A percentile compares a stretch with the other conserved stretches of the same genome.
Evolutionary conservation across 1,140 invertebrate genomes (phyloP).

Genomic region (Solen grandis): DNA sequence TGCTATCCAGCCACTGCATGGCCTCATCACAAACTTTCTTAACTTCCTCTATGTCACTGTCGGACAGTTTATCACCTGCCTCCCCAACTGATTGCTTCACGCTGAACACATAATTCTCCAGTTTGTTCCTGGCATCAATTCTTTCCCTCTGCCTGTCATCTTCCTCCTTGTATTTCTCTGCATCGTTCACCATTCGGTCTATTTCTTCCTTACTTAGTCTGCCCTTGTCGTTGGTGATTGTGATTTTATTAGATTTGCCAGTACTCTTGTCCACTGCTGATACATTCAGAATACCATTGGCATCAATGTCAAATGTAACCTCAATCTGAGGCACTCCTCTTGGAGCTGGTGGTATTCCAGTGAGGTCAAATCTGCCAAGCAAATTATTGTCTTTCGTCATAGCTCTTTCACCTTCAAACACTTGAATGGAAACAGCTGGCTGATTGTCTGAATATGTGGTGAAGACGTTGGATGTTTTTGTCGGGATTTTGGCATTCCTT

Average conservation of each 20-base stretch:
- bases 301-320: no score
- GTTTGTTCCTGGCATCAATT: slow-evolving; percentile 75
- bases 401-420: slow-evolving; percentile 83
- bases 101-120: slow-evolving; percentile 94
- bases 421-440: slow-evolving; percentile 87
- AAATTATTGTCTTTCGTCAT: slow-evolving; percentile 88
- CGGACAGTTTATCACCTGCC: slow-evolving; percentile 85
- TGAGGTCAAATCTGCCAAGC: slow-evolving; percentile 95
- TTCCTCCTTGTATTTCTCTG: slow-evolving; percentile 83
- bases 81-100: slow-evolving; percentile 78
- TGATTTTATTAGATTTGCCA: slow-evolving; percentile 89
- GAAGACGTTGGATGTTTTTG: no score
- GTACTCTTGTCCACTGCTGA: no score
- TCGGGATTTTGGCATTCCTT: slow-evolving; percentile 77
- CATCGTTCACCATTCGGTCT: slow-evolving; percentile 84
- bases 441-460: slow-evolving; percentile 85
- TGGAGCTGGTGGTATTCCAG: slow-evolving; percentile 96
- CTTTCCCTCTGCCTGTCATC: slow-evolving; percentile 77
- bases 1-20: no score
- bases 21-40: slow-evolving; percentile 94
- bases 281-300: no score
- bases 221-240: slow-evolving; percentile 83
- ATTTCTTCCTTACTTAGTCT: slow-evolving; percentile 87
- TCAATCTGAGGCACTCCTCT: no score
- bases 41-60: slow-evolving; percentile 91